Base-by-base conservation (phyloP, 2,113 vertebrate genomes). In the Trachemys scripta region DNA sequence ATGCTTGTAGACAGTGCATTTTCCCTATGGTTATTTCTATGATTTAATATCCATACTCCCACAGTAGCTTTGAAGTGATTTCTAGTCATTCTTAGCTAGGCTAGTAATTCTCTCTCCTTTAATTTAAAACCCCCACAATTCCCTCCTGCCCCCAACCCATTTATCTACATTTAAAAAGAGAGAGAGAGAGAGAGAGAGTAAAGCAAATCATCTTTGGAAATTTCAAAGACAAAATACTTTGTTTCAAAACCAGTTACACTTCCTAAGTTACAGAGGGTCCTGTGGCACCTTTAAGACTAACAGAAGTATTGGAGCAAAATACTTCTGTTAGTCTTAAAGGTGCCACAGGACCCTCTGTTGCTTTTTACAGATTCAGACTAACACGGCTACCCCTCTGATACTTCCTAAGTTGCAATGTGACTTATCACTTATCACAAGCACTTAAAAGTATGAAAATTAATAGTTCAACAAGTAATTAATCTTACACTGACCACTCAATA, bases 391-490 rank as follows among this genome's bases (percentile, higher is more conserved):
- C 42, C 42, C 42, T 42, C 42, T 42, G 42, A 42, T 42, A 6
- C 31, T 91, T 92, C 80, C 72, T 62, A 92, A 20, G 75, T 10
- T 0, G 86, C 84, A 89, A 3, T 5, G 9, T 91, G 91, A 82
- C 45, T 90, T 93, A 5, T 65, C 54, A 24, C 56, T 49, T 9
- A 79, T 47, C n/a, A 59, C 57, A 3, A 38, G 51, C 92, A 29
- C 87, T 93, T 96, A 81, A 78, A 82, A 90, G 95, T 45, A 81
- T 75, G 84, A 92, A 92, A 90, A 82, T 62, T 9, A 95, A 85
- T 92, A 95, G 83, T 59, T 87, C 79, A 92, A 22, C 42, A 35
- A 42, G 69, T 75, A 75, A 75, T 25, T 69, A 89, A 89, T 59
- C 57, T 85, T 86, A 54, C 47, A 90, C 65, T 19, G 49, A 29